phyloP scores from a whole-genome alignment of 2,113 vertebrate species.

The Pachycephala philippinensis region DNA sequence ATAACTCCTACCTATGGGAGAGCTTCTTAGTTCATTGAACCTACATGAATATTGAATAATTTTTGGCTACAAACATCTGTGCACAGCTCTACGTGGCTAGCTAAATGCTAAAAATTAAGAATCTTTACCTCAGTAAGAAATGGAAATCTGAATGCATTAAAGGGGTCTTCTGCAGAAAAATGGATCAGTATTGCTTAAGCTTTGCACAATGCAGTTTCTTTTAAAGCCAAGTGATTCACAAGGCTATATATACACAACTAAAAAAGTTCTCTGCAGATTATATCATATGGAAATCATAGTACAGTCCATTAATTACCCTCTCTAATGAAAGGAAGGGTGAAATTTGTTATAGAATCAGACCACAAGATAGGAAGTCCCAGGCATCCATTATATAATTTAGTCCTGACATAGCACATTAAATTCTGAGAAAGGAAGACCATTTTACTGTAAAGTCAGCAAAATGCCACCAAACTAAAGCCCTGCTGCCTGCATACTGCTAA shows the following conservation, averaged over 20 bases:
- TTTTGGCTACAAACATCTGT: background rate
- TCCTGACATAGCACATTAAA: slow-evolving; percentile 79
- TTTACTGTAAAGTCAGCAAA: slow-evolving; percentile 78
- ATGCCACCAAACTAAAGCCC: slow-evolving; percentile 55
- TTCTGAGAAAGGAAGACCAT: slow-evolving; percentile 68
- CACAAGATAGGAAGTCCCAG: slow-evolving; percentile 71
- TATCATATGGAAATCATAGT: slow-evolving; percentile 66
- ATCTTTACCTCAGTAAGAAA: background rate
- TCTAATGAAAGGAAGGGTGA: slow-evolving; percentile 70
- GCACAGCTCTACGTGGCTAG: background rate
- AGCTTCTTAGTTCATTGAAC: background rate
- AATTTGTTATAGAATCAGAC: slow-evolving; percentile 73
- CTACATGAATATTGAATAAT: background rate
- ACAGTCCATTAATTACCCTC: slow-evolving; percentile 77
- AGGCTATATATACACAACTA: background rate
- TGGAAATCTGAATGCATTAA: background rate
- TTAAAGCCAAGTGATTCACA: slow-evolving; percentile 21
- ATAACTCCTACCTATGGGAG: background rate
- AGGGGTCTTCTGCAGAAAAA: background rate
- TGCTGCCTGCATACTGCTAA: slow-evolving; percentile 53
- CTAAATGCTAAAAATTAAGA: background rate
- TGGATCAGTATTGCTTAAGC: background rate
- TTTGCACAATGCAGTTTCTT: background rate
- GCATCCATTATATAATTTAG: slow-evolving; percentile 74
- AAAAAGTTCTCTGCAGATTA: slow-evolving; percentile 48